Percentiles rank a stretch among this genome's conserved stretches.
Conservation (phyloP, 2,888 invertebrate species). For the Dryobotodes eremita region DNA sequence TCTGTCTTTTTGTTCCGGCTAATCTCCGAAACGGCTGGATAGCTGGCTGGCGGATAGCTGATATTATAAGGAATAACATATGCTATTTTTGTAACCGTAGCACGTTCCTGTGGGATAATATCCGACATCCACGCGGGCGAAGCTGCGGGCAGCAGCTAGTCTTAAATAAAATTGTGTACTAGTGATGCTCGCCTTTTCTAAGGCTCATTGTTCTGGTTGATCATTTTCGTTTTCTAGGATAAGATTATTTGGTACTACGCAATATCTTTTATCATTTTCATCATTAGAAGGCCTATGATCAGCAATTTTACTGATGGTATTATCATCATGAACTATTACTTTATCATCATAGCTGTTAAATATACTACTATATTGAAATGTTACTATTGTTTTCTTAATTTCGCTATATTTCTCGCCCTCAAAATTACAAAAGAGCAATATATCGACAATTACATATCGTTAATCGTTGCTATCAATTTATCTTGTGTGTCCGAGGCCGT, state of each 20-base stretch:
- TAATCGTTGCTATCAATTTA: slow-evolving; percentile 61
- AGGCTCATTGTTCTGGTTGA: no score
- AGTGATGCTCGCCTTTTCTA: neutral
- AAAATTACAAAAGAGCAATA: neutral
- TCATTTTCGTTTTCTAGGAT: neutral
- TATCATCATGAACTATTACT: neutral
- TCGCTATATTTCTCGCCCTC: neutral
- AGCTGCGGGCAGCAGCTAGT: no score
- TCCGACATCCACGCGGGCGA: no score
- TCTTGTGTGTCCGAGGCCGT: slow-evolving; percentile 52
- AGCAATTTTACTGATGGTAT: neutral
- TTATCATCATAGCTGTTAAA: neutral
- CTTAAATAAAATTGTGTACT: no score
- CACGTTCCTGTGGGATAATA: no score
- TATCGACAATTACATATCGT: slow-evolving; percentile 42
- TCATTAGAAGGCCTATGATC: neutral
- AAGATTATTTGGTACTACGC: neutral
- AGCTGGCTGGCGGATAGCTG: no score
- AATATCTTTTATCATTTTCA: neutral
- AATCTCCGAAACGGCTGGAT: no score
- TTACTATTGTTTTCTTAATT: neutral
- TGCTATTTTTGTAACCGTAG: no score
- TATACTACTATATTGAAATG: no score
- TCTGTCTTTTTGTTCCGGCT: no score
- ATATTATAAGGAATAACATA: no score